phyloP scores from a whole-genome alignment of 2,888 invertebrate genomes.

The Tridacna gigas region DNA sequence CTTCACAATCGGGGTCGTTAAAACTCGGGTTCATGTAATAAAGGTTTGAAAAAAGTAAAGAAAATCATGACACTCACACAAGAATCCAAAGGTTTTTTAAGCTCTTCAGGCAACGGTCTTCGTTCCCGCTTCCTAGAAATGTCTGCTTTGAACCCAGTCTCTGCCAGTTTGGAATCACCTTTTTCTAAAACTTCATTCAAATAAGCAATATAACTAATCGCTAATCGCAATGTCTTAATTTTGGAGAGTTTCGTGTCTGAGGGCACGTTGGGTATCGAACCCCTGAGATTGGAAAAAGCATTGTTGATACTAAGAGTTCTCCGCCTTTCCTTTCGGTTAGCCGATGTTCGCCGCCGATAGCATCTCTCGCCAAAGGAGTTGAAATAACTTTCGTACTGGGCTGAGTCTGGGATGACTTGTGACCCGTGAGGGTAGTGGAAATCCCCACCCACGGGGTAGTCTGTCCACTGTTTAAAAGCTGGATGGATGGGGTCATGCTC shows the following conservation, averaged over 20 bases:
- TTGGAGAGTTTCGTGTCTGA: constrained; percentile 97
- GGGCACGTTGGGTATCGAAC: constrained; percentile 98
- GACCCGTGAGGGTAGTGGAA: constrained; percentile 15
- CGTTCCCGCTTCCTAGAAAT: constrained; percentile 86
- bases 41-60: too few relatives aligned
- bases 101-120: constrained; percentile 41
- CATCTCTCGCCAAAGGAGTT: constrained; percentile 74
- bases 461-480: constrained; percentile 35
- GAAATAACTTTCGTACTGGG: constrained; percentile 62
- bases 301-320: constrained; percentile 97
- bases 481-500: constrained; percentile 50
- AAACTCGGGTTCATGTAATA: too few relatives aligned
- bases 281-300: constrained; percentile 95
- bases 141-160: constrained; percentile 92
- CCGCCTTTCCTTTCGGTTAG: constrained; percentile 96
- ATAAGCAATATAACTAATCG: constrained; percentile 90
- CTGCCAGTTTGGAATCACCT: constrained; percentile 89
- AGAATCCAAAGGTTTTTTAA: constrained; percentile 59
- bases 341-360: constrained; percentile 87
- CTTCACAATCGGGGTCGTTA: too few relatives aligned
- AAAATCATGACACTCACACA: constrained; percentile 56
- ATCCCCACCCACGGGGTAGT: constrained; percentile 36
- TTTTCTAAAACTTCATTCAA: constrained; percentile 94
- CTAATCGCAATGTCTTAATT: constrained; percentile 97
- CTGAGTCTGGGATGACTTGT: constrained; percentile 42